These are phyloP conservation scores for Polia nebulosa DNA, from an alignment of 2,888 invertebrate genomes.

Conservation along the genomic window DNA sequence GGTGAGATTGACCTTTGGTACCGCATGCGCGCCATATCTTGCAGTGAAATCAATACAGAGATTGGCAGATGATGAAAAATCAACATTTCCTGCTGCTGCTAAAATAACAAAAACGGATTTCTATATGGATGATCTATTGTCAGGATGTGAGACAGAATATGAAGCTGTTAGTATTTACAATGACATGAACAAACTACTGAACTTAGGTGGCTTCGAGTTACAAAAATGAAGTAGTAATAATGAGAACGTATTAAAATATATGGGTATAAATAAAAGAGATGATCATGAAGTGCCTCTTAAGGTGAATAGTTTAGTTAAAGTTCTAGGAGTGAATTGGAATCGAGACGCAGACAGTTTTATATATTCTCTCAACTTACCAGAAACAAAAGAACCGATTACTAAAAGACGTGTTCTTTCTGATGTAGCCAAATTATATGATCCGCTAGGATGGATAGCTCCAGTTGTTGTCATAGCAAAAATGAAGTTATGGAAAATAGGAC, in stretches of 20 bases:
- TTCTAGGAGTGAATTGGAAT: conserved; percentile 32
- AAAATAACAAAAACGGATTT: conserved; percentile 43
- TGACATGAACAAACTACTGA: conserved; percentile 54
- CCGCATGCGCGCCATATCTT: conserved; percentile 17
- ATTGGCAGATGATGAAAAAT: conserved; percentile 36
- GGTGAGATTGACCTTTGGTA: conserved; percentile 19
- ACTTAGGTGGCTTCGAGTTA: conserved; percentile 51
- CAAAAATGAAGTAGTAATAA: conserved; percentile 60
- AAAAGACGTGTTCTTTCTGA: conserved; percentile 23
- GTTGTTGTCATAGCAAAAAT: conserved; percentile 24
- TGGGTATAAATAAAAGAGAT: neutral
- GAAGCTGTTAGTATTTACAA: conserved; percentile 55
- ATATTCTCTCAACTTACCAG: conserved; percentile 2
- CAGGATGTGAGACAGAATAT: conserved; percentile 41
- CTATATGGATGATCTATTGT: conserved; percentile 39
- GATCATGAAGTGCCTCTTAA: conserved; percentile 12
- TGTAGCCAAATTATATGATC: conserved; percentile 15
- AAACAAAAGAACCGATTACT: neutral
- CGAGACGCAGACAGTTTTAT: conserved; percentile 7
- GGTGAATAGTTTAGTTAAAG: conserved; percentile 12
- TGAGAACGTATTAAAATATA: conserved; percentile 12
- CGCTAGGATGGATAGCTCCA: conserved; percentile 32
- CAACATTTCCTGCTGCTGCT: conserved; percentile 38
- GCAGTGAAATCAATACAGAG: conserved; percentile 32
- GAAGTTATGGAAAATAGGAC: conserved; percentile 16